Evolutionary conservation across 1,140 invertebrate species (phyloP).

Genomic region (Plutomurus gul): DNA sequence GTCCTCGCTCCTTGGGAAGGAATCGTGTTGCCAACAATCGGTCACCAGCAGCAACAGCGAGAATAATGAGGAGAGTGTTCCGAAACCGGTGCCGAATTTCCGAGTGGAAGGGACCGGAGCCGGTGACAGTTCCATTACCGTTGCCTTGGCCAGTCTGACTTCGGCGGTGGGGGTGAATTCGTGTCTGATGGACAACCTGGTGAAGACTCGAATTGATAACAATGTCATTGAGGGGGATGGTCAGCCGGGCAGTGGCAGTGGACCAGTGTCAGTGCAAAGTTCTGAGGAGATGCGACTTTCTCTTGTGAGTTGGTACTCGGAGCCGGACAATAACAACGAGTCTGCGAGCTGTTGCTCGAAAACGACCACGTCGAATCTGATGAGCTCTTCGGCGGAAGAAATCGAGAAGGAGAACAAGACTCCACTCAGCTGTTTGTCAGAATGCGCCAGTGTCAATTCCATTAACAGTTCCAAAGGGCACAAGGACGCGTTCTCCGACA

Average conservation of each 20-base stretch:
- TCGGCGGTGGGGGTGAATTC: conserved; percentile 1
- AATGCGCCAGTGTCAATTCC: conserved; percentile 8
- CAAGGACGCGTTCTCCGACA: background rate
- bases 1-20: too few relatives aligned
- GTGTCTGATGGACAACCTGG: background rate
- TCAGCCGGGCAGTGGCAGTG: conserved; percentile 37
- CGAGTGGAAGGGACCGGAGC: conserved; percentile 46
- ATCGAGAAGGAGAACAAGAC: conserved; percentile 52
- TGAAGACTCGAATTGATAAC: background rate
- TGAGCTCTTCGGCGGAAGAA: conserved; percentile 12
- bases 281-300: conserved; percentile 49
- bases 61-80: background rate
- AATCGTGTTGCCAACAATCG: too few relatives aligned
- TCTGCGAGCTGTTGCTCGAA: background rate
- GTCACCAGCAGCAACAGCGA: background rate
- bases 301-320: conserved; percentile 50
- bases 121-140: conserved; percentile 49
- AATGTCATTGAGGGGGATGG: background rate
- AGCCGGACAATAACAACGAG: conserved; percentile 41
- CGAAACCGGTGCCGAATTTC: conserved; percentile 41
- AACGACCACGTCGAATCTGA: conserved; percentile 5
- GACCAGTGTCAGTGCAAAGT: conserved; percentile 42
- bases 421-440: conserved; percentile 30
- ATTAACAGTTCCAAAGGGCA: background rate
- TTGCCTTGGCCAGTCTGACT: conserved; percentile 5